phyloP scores from a whole-genome alignment of 2,888 invertebrate genomes.

The Acleris emargana region DNA sequence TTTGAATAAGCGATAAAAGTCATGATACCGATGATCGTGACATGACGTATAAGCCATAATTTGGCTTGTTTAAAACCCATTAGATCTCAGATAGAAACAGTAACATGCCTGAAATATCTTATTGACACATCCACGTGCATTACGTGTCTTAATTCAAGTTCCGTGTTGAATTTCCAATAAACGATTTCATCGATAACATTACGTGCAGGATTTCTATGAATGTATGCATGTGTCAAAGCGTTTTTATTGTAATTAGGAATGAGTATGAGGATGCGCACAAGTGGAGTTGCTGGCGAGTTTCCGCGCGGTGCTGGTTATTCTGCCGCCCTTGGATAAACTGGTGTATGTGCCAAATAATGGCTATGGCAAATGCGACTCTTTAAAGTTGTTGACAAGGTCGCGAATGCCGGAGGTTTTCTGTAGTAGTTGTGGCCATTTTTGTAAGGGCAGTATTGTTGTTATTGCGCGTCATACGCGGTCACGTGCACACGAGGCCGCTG shows the following conservation, averaged over 20 bases:
- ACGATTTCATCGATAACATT: slow-evolving; percentile 22
- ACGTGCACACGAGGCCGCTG: slow-evolving; percentile 58
- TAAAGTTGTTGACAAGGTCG: no score
- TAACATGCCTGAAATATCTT: slow-evolving; percentile 5
- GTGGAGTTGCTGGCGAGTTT: slow-evolving; percentile 36
- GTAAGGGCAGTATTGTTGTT: slow-evolving; percentile 51
- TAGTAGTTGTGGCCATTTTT: slow-evolving; percentile 26
- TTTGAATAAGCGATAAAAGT: slow-evolving; percentile 3
- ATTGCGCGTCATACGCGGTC: slow-evolving; percentile 44
- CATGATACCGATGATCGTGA: not conserved
- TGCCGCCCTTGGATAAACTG: not conserved
- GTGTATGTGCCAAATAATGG: no score
- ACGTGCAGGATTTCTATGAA: slow-evolving; percentile 33
- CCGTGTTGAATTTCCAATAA: slow-evolving; percentile 27
- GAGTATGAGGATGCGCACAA: slow-evolving; percentile 42
- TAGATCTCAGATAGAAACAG: not conserved
- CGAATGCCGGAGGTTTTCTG: no score
- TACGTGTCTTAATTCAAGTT: slow-evolving; percentile 30
- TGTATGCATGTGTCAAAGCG: slow-evolving; percentile 30
- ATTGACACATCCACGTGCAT: slow-evolving; percentile 7
- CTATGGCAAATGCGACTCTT: no score
- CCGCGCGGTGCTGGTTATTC: slow-evolving; percentile 16
- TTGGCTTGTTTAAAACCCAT: not conserved
- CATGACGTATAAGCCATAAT: not conserved
- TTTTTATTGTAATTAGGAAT: slow-evolving; percentile 39